phyloP scores from a whole-genome alignment of 2,113 vertebrate genomes.

The Atrichornis clamosus region DNA sequence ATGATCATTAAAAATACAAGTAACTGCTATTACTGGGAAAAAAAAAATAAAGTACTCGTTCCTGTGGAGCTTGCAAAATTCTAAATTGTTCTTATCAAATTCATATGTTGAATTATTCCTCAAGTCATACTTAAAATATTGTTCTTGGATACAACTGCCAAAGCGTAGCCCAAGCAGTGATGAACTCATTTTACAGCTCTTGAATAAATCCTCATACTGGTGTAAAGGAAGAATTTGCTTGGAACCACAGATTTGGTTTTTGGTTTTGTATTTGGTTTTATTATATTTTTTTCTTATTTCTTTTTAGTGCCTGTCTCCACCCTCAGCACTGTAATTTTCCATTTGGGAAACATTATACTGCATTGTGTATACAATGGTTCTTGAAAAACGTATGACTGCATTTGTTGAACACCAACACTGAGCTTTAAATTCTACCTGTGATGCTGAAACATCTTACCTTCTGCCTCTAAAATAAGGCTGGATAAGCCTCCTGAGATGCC shows the following conservation, averaged over 20 bases:
- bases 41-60: background rate
- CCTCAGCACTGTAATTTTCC: background rate
- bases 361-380: background rate
- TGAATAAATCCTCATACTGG: background rate
- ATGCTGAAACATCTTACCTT: background rate
- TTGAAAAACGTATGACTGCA: background rate
- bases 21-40: background rate
- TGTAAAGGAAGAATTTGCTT: background rate
- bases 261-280: background rate
- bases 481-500: background rate
- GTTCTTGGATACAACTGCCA: background rate
- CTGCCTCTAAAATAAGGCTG: background rate
- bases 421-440: background rate
- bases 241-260: background rate
- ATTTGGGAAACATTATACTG: background rate
- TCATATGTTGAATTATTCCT: background rate
- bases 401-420: background rate
- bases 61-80: background rate
- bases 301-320: background rate
- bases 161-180: background rate
- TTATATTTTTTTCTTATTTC: background rate
- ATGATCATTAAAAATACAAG: background rate
- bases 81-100: background rate
- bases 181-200: background rate
- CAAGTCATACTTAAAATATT: background rate